Evolutionary conservation across 1,140 invertebrate species (phyloP).

Genomic region (Plectus sambesii): DNA sequence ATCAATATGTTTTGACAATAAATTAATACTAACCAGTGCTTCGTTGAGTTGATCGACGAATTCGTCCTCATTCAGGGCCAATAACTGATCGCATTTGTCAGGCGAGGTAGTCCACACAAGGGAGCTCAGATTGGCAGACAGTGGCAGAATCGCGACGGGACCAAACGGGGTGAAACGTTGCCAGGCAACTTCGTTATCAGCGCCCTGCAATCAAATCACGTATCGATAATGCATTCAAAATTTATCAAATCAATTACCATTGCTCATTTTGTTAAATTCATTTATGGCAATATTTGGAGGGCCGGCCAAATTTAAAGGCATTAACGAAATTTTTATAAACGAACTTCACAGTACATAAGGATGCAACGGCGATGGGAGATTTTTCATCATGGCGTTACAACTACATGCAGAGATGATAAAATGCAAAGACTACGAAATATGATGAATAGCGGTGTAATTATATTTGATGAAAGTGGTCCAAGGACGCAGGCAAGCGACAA

Average conservation of each 20-base stretch:
- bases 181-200: conserved; percentile 75
- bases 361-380: conserved; percentile 4
- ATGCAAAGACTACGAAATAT: too few relatives aligned
- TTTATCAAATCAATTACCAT: too few relatives aligned
- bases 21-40: conserved; percentile 58
- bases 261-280: too few relatives aligned
- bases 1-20: conserved; percentile 11
- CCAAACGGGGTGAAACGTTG: conserved; percentile 82
- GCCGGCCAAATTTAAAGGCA: too few relatives aligned
- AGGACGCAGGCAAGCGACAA: too few relatives aligned
- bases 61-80: conserved; percentile 59
- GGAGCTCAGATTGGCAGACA: conserved; percentile 64
- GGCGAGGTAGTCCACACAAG: conserved; percentile 78
- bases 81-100: conserved; percentile 60
- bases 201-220: too few relatives aligned
- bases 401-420: too few relatives aligned
- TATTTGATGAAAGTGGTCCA: too few relatives aligned
- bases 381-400: too few relatives aligned
- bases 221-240: too few relatives aligned
- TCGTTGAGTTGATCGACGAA: conserved; percentile 82
- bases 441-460: too few relatives aligned
- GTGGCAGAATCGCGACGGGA: conserved; percentile 75
- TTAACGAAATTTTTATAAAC: conserved; percentile 9
- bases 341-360: conserved; percentile 7
- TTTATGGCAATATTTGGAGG: too few relatives aligned